Conservation (phyloP, 2,113 vertebrate genomes). For the Ginglymostoma cirratum region DNA sequence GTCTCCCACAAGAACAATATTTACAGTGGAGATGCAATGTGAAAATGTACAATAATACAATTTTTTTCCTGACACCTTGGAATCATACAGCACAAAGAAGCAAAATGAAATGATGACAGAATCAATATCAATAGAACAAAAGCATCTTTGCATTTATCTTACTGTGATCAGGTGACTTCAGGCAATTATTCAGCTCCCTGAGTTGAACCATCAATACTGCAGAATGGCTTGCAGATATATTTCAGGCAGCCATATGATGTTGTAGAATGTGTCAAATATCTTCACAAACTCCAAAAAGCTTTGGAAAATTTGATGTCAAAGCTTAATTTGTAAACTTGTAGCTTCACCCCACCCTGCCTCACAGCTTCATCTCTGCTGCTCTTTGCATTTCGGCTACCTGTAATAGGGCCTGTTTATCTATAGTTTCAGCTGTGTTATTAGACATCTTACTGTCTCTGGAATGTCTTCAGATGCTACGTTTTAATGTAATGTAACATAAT, state of each 20-base stretch:
- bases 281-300: neutral
- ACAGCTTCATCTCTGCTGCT: neutral
- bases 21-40: neutral
- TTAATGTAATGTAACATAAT: neutral
- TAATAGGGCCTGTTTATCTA: neutral
- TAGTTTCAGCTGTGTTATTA: too few species aligned
- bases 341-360: neutral
- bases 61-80: neutral
- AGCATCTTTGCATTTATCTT: neutral
- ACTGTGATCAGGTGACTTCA: neutral
- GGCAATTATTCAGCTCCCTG: slow-evolving; percentile 14
- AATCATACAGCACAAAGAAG: neutral
- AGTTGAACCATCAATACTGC: neutral
- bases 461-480: neutral
- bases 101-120: neutral
- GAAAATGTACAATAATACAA: neutral
- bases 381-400: neutral
- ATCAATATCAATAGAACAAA: neutral
- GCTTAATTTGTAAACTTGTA: neutral
- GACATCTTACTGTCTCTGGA: neutral
- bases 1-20: neutral
- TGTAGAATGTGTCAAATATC: neutral
- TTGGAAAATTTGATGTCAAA: neutral
- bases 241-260: neutral
- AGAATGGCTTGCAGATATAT: neutral